Base-by-base conservation (phyloP, 2,113 vertebrate species). In the Entomyzon cyanotis region DNA sequence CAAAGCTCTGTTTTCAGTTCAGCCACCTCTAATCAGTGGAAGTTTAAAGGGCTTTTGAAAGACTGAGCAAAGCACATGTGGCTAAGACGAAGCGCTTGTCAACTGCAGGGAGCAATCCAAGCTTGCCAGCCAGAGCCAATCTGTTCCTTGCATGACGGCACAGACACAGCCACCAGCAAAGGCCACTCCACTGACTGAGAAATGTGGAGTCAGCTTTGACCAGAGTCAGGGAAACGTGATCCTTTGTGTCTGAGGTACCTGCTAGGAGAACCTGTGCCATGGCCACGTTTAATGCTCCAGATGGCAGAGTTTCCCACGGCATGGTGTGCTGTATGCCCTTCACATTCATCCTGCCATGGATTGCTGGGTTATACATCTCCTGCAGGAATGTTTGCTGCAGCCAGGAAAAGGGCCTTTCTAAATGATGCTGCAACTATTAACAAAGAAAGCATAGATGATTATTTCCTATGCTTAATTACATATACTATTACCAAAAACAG, bases 11-110 rank as follows among this genome's bases (percentile, higher is more conserved):
- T 90, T 91, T 84, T 91, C 76, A 77, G 87, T 78, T 89, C 90
- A 87, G 78, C 81, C 90, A 84, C 73, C 88, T 91, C 67, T 94
- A 80, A 93, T 92, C 74, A 73, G 80, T 44, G 63, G 52, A 90
- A 94, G 84, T 93, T 96, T 94, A 92, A 79, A 95, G 82, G 95
- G 70, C 90, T 95, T 96, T 96, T 95, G 87, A 95, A 95, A 93
- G 88, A 81, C 70, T 77, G 84, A 73, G 22, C 82, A 81, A 68
- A 94, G 90, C 19, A 4, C 68, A 58, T 70, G 86, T 86, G 90
- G 97, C 89, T 91, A 44, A 97, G 87, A 94, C 1, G 3, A 84
- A 96, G 77, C 5, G 3, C 65, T 89, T 96, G 97, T 95, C 97
- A 95, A 7, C 94, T 83, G 8, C 69, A 59, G 93, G 84, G 92